These are phyloP conservation scores for Spicauda simplicius DNA, from an alignment of 2,888 invertebrate genomes.

Conservation along the genomic window DNA sequence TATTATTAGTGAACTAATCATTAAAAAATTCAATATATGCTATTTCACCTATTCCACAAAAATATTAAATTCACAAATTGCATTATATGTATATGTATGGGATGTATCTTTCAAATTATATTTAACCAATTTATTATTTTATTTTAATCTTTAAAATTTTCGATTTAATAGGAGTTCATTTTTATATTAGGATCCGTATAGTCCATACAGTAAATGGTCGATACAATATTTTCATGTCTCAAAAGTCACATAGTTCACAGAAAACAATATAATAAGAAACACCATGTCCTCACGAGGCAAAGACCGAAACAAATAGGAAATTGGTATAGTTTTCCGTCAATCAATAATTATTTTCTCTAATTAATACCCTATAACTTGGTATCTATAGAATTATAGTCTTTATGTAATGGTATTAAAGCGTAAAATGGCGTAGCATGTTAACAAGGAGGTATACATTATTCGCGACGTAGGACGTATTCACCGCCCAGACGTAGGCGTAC, in stretches of 20 bases:
- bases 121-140: too few species aligned
- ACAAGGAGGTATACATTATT: slow-evolving; percentile 41
- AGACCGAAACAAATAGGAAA: slow-evolving; percentile 22
- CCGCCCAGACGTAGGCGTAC: slow-evolving; percentile 42
- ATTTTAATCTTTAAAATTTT: too few species aligned
- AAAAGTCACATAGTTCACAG: background rate
- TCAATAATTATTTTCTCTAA: slow-evolving; percentile 42
- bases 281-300: slow-evolving; percentile 6
- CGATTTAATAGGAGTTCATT: too few species aligned
- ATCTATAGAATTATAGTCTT: background rate
- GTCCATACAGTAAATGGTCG: too few species aligned
- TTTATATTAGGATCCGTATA: too few species aligned
- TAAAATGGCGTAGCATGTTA: slow-evolving; percentile 24
- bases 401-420: slow-evolving; percentile 18
- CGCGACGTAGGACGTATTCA: slow-evolving; percentile 43
- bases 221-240: too few species aligned
- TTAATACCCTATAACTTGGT: slow-evolving; percentile 23
- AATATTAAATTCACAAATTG: too few species aligned
- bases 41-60: too few species aligned
- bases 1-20: too few species aligned
- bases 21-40: too few species aligned
- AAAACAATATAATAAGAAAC: background rate
- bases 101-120: too few species aligned
- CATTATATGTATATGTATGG: too few species aligned
- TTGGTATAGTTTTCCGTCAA: slow-evolving; percentile 41